These are phyloP conservation scores for Frieseomelitta varia DNA, from an alignment of 1,140 invertebrate species.

Conservation along the genomic window DNA sequence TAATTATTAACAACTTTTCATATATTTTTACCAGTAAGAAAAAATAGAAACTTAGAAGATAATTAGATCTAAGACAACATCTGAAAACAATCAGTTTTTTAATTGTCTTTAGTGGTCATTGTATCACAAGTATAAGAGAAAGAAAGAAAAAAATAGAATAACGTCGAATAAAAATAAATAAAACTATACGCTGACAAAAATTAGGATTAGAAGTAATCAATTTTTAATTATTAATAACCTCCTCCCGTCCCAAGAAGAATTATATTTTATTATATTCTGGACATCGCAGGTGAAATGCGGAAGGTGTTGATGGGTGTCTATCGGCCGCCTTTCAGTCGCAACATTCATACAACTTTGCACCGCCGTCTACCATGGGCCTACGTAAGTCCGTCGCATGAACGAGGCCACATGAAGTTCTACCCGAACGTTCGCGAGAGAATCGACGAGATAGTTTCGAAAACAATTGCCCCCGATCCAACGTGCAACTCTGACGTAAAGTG, in stretches of 20 bases:
- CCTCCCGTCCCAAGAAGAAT: no score
- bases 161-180: neutral
- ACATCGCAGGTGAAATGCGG: neutral
- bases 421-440: conserved; percentile 34
- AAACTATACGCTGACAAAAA: neutral
- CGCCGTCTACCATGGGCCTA: conserved; percentile 48
- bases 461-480: neutral
- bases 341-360: conserved; percentile 22
- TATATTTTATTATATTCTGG: neutral
- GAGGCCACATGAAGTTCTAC: conserved; percentile 33
- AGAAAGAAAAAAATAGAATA: neutral
- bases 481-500: conserved; percentile 40
- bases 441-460: neutral
- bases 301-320: conserved; percentile 17
- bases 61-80: no score
- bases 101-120: no score
- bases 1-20: no score
- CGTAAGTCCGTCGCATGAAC: conserved; percentile 36
- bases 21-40: no score
- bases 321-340: conserved; percentile 15
- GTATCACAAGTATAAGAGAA: neutral
- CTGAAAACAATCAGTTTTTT: no score
- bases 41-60: no score
- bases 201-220: neutral
- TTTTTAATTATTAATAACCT: neutral